Evolutionary conservation across 2,113 vertebrate species (phyloP).

Genomic region (Amblyornis subalaris): DNA sequence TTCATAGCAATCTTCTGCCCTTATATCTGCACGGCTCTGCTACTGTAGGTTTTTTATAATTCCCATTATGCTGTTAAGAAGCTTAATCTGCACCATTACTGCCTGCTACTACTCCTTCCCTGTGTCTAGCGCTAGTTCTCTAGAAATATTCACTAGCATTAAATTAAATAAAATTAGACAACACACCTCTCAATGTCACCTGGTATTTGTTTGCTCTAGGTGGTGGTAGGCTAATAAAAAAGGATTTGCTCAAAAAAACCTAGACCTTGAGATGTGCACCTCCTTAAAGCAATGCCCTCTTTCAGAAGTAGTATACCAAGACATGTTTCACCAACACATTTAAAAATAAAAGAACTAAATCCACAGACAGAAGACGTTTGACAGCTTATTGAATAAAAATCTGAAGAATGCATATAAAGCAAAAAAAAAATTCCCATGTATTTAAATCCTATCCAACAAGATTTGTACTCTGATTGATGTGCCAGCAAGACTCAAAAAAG

Average conservation of each 20-base stretch:
- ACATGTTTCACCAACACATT: background rate
- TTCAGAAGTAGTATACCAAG: background rate
- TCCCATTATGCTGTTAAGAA: background rate
- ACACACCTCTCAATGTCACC: background rate
- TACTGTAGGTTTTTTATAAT: background rate
- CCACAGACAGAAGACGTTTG: background rate
- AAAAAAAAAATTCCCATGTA: background rate
- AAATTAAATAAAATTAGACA: background rate
- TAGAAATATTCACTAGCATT: background rate
- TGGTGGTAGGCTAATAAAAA: background rate
- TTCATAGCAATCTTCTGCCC: background rate
- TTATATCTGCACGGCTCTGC: background rate
- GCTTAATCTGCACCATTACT: background rate
- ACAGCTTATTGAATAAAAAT: background rate
- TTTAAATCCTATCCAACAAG: background rate
- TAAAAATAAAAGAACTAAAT: background rate
- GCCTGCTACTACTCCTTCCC: background rate
- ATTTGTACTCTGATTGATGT: background rate
- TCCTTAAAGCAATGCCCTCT: background rate
- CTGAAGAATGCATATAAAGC: background rate
- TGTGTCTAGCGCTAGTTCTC: background rate
- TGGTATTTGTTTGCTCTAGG: background rate
- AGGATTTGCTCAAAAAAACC: background rate
- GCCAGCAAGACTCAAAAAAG: background rate
- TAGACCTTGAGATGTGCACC: background rate